Base-by-base conservation (phyloP, 2,888 invertebrate genomes). In the Epinotia demarniana region DNA sequence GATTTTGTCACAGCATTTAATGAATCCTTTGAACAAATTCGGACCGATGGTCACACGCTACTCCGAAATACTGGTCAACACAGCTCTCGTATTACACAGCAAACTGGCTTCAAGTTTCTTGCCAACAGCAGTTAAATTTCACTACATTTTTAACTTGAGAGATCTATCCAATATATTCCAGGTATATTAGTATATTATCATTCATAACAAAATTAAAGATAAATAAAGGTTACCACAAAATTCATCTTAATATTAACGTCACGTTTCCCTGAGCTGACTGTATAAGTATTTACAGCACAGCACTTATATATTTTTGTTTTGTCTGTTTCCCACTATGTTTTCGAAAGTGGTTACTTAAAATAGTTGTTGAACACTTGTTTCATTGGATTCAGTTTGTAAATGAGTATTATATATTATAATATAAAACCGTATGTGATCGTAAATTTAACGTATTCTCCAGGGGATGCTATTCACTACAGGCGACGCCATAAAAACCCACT, bases 91-190 rank as follows among this genome's bases (percentile, higher is more conserved):
- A 2, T 92, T 99, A 33, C 99, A 99, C 87, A 93, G 94, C 61
- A 97, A 96, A 87, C 95, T 99, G 11, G 91, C 96, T 0, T 87
- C 95, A 2, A 95, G 95, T 0, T 99, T 99, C 91, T 93, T 99
- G 78, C 99, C 99, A 0, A 99, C 99, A 0, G 99, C 99, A 27
- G 95, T 98, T 80, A 99, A 98, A 91, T 99, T 99, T 88, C 99
- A 99, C 89, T 99, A 99, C 85, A 95, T 97, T 77, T 99, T 99
- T 90, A 99, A 99, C 88, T 92, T 99, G 72, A 94, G 99, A 75
- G 99, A 99, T 89, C 94, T 99, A 73, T 97, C 98, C 0, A 99
- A 98, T 86, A 97, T 99, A 79, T 99, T 98, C 89, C 98, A 98
- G 95, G 98, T 98, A 90, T 39, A 39, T 39, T 39, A 8, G 39